Conservation (phyloP, 2,888 invertebrate species). For the Tridacna gigas region DNA sequence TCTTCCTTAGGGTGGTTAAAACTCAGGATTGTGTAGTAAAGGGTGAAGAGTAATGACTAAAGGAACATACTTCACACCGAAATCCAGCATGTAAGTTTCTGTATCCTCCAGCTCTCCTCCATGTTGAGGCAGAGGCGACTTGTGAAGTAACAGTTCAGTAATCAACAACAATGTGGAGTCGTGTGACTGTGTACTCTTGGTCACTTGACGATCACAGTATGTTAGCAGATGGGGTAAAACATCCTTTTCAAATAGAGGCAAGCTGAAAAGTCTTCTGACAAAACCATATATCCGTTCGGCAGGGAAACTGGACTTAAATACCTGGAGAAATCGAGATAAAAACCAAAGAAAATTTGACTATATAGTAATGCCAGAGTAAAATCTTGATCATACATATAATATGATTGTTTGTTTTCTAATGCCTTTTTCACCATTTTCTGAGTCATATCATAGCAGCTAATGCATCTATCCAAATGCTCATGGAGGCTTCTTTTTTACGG, state of each 20-base stretch:
- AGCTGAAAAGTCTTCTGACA: slow-evolving; percentile 81
- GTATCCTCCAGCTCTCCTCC: slow-evolving; percentile 61
- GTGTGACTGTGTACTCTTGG: slow-evolving; percentile 31
- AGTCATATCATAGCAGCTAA: too few species aligned
- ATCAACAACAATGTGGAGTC: slow-evolving; percentile 87
- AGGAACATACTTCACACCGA: slow-evolving; percentile 56
- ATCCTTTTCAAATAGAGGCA: slow-evolving; percentile 83
- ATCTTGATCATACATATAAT: too few species aligned
- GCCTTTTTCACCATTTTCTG: too few species aligned
- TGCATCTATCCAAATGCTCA: too few species aligned
- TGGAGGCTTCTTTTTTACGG: too few species aligned
- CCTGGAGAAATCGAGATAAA: slow-evolving; percentile 60
- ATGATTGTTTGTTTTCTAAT: too few species aligned
- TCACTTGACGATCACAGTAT: slow-evolving; percentile 65
- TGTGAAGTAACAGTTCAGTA: slow-evolving; percentile 89
- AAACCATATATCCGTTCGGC: slow-evolving; percentile 67
- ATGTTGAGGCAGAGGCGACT: slow-evolving; percentile 88
- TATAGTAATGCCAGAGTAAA: neutral
- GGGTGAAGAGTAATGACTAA: too few species aligned
- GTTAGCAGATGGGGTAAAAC: slow-evolving; percentile 78
- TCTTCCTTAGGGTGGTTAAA: too few species aligned
- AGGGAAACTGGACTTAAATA: slow-evolving; percentile 67
- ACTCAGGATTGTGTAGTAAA: too few species aligned
- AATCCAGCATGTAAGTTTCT: slow-evolving; percentile 88
- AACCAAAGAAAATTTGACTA: neutral